Evolutionary conservation across 2,797 vertebrate genomes (phyloP).

Genomic region (Chaenodraco wilsoni): DNA sequence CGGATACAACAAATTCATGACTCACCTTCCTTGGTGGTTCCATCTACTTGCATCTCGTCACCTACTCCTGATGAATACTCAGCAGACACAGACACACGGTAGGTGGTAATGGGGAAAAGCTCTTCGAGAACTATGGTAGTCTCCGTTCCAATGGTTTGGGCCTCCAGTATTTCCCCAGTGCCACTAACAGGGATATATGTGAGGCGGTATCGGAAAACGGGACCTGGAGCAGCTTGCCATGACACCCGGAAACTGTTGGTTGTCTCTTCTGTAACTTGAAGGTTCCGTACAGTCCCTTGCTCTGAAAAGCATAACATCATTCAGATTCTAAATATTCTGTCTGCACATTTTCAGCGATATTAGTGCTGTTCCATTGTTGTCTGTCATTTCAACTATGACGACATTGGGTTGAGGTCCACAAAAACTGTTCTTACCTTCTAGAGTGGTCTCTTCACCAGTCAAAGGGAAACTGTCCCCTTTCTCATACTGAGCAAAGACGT

Average conservation of each 20-base stretch:
- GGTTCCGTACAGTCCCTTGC: slow-evolving; percentile 87
- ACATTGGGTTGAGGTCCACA: background rate
- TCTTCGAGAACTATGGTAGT: slow-evolving; percentile 82
- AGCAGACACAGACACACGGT: slow-evolving; percentile 82
- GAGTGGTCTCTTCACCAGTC: slow-evolving; percentile 92
- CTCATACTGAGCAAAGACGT: slow-evolving; percentile 93
- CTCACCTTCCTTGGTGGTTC: slow-evolving; percentile 88
- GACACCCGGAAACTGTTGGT: slow-evolving; percentile 91
- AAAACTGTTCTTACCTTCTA: slow-evolving; percentile 85
- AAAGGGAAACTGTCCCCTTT: slow-evolving; percentile 92
- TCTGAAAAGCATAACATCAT: slow-evolving; percentile 70
- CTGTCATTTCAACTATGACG: background rate
- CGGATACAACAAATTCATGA: background rate
- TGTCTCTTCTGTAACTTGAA: slow-evolving; percentile 91
- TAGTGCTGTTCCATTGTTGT: too few relatives aligned
- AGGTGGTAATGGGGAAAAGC: slow-evolving; percentile 85
- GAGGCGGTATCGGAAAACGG: slow-evolving; percentile 91
- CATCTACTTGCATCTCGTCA: slow-evolving; percentile 75
- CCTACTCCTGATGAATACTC: slow-evolving; percentile 80
- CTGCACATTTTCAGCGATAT: too few relatives aligned
- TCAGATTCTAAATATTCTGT: background rate
- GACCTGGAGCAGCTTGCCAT: slow-evolving; percentile 91
- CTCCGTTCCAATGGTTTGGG: slow-evolving; percentile 75
- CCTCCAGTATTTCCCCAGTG: slow-evolving; percentile 73
- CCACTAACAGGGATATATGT: slow-evolving; percentile 86